Evolutionary conservation across 2,113 vertebrate species (phyloP).

Genomic region (Saguinus midas): DNA sequence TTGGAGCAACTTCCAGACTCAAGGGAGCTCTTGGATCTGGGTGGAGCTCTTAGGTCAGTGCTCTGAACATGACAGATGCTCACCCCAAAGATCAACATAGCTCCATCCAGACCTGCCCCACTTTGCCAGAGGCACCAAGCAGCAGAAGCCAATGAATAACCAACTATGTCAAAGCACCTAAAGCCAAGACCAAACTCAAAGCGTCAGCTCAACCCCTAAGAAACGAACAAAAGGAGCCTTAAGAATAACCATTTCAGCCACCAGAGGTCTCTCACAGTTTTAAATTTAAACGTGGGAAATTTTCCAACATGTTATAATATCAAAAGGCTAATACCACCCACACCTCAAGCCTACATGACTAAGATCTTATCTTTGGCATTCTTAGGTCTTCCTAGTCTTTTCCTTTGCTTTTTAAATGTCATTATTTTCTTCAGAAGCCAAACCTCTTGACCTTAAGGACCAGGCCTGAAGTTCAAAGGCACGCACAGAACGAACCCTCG

Average conservation of each 20-base stretch:
- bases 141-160: not conserved
- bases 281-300: not conserved
- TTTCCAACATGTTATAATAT: not conserved
- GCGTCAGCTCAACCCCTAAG: not conserved
- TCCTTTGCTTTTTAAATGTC: conserved; percentile 20
- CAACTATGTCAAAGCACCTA: not conserved
- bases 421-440: conserved; percentile 3
- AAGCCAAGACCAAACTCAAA: conserved; percentile 33
- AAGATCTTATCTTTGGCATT: not conserved
- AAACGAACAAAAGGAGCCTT: not conserved
- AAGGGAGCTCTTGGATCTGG: not conserved
- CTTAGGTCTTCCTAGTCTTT: not conserved
- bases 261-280: conserved; percentile 16
- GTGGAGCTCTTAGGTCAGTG: conserved; percentile 3
- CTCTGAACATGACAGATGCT: not conserved
- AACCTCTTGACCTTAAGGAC: not conserved
- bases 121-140: not conserved
- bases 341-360: not conserved
- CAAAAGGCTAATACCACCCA: not conserved
- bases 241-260: not conserved
- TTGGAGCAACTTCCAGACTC: not conserved
- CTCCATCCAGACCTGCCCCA: not conserved
- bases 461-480: not conserved
- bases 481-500: not conserved
- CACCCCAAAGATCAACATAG: not conserved